phyloP scores from a whole-genome alignment of 2,797 vertebrate genomes.

The Sciurus carolinensis region DNA sequence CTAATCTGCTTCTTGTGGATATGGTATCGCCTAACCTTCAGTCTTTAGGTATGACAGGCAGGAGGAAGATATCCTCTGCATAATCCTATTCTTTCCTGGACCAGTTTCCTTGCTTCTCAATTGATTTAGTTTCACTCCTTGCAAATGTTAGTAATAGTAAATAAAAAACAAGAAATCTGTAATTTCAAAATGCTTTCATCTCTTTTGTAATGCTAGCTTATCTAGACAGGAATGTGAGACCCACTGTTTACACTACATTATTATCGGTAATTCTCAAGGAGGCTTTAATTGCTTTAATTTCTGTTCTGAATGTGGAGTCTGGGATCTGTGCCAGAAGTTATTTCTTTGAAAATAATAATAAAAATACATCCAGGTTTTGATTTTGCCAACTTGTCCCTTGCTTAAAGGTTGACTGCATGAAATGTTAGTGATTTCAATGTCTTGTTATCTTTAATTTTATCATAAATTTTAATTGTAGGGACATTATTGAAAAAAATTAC shows the following conservation, averaged over 20 bases:
- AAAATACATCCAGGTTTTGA: constrained; percentile 68
- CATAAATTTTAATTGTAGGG: constrained; percentile 63
- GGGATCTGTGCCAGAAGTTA: constrained; percentile 76
- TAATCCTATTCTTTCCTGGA: neutral
- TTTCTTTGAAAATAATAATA: constrained; percentile 80
- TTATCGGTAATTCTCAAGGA: constrained; percentile 77
- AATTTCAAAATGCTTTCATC: constrained; percentile 14
- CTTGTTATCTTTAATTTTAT: constrained; percentile 68
- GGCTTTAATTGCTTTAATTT: constrained; percentile 81
- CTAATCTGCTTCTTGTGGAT: neutral
- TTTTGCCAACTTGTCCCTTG: constrained; percentile 73
- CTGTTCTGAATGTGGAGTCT: constrained; percentile 71
- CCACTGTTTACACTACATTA: constrained; percentile 66
- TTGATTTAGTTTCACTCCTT: constrained; percentile 16
- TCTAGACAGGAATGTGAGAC: constrained; percentile 63
- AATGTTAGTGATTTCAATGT: constrained; percentile 52
- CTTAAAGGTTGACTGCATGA: constrained; percentile 68
- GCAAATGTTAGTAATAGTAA: constrained; percentile 50
- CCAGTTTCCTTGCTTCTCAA: neutral
- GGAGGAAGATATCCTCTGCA: neutral
- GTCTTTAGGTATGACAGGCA: neutral
- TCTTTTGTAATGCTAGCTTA: constrained; percentile 73
- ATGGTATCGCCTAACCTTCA: neutral
- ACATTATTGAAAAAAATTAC: constrained; percentile 4
- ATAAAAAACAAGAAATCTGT: constrained; percentile 50